A percentile compares a stretch with the other conserved stretches of the same genome.
Conservation (phyloP, 2,113 vertebrate genomes). For the Meleagris gallopavo region DNA sequence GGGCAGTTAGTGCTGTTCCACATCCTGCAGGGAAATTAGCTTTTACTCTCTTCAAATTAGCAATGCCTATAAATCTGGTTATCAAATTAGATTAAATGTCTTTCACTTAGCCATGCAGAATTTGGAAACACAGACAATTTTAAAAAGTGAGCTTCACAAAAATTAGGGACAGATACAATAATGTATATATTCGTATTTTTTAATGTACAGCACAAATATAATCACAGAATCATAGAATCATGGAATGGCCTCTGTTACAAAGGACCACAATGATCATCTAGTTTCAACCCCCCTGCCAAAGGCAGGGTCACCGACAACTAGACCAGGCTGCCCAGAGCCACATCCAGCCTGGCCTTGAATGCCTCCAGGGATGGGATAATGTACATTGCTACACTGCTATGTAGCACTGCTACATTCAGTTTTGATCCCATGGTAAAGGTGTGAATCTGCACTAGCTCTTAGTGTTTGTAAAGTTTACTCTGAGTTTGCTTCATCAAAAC, state of each 20-base stretch:
- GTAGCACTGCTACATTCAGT: not conserved
- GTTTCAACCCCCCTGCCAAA: too few species aligned
- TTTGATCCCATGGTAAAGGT: not conserved
- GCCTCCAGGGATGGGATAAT: too few species aligned
- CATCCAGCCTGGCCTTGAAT: too few species aligned
- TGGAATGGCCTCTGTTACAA: too few species aligned
- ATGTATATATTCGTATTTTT: not conserved
- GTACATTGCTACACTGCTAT: too few species aligned
- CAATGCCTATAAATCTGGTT: not conserved
- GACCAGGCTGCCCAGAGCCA: too few species aligned
- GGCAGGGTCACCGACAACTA: too few species aligned
- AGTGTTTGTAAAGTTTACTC: not conserved
- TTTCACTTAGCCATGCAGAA: not conserved
- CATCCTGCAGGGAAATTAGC: not conserved
- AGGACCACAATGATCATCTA: too few species aligned
- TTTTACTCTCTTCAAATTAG: conserved; percentile 15
- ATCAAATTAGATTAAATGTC: not conserved
- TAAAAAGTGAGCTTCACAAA: not conserved
- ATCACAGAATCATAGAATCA: too few species aligned
- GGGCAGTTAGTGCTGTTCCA: not conserved
- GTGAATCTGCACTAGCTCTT: not conserved
- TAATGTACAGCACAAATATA: not conserved
- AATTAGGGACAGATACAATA: not conserved
- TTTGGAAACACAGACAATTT: not conserved
- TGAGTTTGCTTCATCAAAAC: not conserved